phyloP scores from a whole-genome alignment of 1,140 invertebrate genomes.

The Wasmannia auropunctata region DNA sequence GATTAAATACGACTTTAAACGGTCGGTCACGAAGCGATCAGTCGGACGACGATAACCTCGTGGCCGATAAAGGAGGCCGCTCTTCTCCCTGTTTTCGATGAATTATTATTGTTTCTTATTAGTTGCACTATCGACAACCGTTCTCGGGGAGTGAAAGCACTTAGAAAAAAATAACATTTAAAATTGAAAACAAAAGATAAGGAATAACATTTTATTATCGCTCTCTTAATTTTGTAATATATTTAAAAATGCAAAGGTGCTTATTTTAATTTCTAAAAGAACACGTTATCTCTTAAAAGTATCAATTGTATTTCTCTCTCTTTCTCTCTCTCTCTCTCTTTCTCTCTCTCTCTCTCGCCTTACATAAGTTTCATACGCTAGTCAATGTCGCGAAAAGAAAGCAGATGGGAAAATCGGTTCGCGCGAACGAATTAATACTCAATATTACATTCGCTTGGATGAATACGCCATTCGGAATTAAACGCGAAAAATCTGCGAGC shows the following conservation, averaged over 20 bases:
- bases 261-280: neutral
- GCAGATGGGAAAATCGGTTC: conserved; percentile 24
- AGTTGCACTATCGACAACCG: neutral
- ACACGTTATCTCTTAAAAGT: neutral
- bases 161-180: neutral
- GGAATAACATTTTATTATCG: neutral
- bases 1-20: conserved; percentile 62
- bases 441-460: conserved; percentile 30
- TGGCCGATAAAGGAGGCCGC: conserved; percentile 40
- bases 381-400: conserved; percentile 34
- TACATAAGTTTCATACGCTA: neutral
- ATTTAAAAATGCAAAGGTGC: neutral
- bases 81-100: neutral
- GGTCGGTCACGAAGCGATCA: conserved; percentile 28
- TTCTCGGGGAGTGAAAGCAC: neutral
- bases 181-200: neutral
- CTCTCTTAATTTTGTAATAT: neutral
- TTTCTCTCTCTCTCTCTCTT: too few relatives aligned
- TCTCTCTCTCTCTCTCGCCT: neutral
- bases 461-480: conserved; percentile 44
- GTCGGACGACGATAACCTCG: conserved; percentile 58
- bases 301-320: neutral
- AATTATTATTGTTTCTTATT: conserved; percentile 41
- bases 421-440: conserved; percentile 35
- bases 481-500: conserved; percentile 32